These are phyloP conservation scores for Ptilonorhynchus violaceus DNA, from an alignment of 2,113 vertebrate species.

Conservation along the genomic window DNA sequence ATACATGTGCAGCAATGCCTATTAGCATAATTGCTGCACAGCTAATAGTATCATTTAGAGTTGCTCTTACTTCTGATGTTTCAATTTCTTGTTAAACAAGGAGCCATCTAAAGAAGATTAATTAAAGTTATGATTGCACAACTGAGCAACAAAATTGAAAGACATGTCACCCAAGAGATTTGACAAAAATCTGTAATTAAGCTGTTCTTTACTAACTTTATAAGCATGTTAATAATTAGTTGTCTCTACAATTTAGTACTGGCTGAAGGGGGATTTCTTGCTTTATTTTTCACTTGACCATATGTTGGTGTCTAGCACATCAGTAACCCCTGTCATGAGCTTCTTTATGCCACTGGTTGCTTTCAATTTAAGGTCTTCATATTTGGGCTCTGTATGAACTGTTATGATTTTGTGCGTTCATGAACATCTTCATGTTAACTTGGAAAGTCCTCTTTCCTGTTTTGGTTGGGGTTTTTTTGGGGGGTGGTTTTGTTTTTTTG, in stretches of 20 bases:
- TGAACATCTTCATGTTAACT: background rate
- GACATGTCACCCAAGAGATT: fast-evolving
- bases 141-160: background rate
- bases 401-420: background rate
- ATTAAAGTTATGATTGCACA: background rate
- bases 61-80: background rate
- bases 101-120: background rate
- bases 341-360: background rate
- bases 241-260: background rate
- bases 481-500: background rate
- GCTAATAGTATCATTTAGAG: background rate
- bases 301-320: background rate
- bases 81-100: background rate
- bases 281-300: background rate
- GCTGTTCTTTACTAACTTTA: background rate
- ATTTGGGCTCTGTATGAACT: background rate
- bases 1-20: background rate
- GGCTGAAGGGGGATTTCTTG: background rate
- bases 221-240: background rate
- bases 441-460: background rate
- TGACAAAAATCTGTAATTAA: slow-evolving; percentile 16
- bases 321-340: background rate
- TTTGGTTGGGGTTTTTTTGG: background rate
- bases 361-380: background rate
- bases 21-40: background rate